phyloP scores from a whole-genome alignment of 2,797 vertebrate genomes.

The Anolis apletophallus region DNA sequence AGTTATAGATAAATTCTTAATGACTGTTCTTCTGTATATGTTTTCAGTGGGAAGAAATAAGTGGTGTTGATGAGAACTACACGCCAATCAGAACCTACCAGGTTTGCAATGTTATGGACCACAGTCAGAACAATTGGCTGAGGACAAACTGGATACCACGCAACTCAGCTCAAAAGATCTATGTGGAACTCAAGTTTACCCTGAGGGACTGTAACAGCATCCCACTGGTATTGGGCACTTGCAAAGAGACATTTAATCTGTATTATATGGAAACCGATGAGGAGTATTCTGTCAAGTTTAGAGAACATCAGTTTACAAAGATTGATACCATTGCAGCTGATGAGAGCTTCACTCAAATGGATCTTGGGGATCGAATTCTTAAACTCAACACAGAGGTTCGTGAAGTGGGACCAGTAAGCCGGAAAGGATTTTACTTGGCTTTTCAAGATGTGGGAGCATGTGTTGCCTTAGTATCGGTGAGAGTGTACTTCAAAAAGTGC shows the following conservation, averaged over 20 bases:
- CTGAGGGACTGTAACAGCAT: constrained; percentile 98
- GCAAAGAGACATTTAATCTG: constrained; percentile 98
- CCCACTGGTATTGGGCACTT: constrained; percentile 93
- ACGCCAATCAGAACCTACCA: constrained; percentile 98
- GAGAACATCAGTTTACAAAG: constrained; percentile 94
- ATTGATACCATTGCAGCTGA: constrained; percentile 98
- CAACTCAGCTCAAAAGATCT: constrained; percentile 95
- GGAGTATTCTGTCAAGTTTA: constrained; percentile 91
- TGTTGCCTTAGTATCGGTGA: constrained; percentile 95
- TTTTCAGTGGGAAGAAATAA: constrained; percentile 97
- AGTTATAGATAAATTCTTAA: not conserved
- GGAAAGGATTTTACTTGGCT: constrained; percentile 95
- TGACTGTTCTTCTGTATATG: constrained; percentile 48
- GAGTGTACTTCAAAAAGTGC: constrained; percentile 99
- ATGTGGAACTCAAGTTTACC: constrained; percentile 98
- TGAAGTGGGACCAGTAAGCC: constrained; percentile 93
- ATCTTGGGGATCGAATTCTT: constrained; percentile 96
- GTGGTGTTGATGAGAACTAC: constrained; percentile 96
- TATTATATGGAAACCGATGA: constrained; percentile 95
- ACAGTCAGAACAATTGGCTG: constrained; percentile 99
- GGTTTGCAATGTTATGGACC: constrained; percentile 99
- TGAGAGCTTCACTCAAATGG: constrained; percentile 98
- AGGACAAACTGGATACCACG: constrained; percentile 97
- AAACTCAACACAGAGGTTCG: constrained; percentile 98
- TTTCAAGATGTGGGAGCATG: constrained; percentile 98